These are phyloP conservation scores for Camponotus vicinus DNA, from an alignment of 1,140 invertebrate species.

Conservation along the genomic window DNA sequence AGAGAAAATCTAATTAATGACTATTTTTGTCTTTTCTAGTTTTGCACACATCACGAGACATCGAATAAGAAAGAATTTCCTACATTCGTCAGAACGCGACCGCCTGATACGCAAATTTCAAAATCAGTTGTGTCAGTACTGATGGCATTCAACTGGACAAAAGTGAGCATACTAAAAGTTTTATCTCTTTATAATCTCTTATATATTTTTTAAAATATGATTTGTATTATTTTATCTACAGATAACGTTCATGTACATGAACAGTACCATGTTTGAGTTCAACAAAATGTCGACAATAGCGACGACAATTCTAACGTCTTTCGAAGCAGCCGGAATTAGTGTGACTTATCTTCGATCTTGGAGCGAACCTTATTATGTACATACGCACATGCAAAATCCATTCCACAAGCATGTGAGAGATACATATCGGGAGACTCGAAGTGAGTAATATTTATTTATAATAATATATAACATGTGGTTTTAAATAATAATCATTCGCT, in stretches of 20 bases:
- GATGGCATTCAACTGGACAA: conserved; percentile 93
- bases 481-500: neutral
- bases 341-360: conserved; percentile 90
- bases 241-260: conserved; percentile 92
- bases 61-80: conserved; percentile 95
- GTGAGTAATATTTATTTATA: conserved; percentile 87
- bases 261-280: conserved; percentile 89
- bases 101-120: conserved; percentile 96
- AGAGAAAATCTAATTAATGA: neutral
- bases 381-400: conserved; percentile 90
- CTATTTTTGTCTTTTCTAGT: conserved; percentile 87
- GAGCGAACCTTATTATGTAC: conserved; percentile 90
- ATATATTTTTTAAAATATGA: neutral
- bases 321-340: conserved; percentile 89
- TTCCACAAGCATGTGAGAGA: conserved; percentile 92
- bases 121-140: conserved; percentile 94
- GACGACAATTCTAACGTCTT: conserved; percentile 89
- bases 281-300: conserved; percentile 89
- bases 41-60: conserved; percentile 94
- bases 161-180: conserved; percentile 87
- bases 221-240: conserved; percentile 74
- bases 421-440: conserved; percentile 92
- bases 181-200: neutral
- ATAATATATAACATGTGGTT: too few species aligned
- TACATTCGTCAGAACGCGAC: conserved; percentile 96